Evolutionary conservation across 1,140 invertebrate species (phyloP).

Genomic region (Frieseomelitta varia): DNA sequence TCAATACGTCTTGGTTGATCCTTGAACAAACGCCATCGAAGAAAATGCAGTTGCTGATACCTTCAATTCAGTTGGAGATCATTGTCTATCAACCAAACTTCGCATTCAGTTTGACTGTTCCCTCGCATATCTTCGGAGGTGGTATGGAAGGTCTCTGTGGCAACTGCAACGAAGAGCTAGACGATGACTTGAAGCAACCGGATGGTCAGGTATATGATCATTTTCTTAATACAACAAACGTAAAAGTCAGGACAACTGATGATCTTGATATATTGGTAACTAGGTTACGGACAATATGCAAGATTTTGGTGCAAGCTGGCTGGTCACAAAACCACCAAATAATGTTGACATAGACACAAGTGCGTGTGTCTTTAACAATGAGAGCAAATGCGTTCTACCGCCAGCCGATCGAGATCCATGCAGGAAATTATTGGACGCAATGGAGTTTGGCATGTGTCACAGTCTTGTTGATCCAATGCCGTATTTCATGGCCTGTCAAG

Average conservation of each 20-base stretch:
- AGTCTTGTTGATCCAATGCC: conserved; percentile 86
- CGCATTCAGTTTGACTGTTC: conserved; percentile 85
- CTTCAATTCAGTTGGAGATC: conserved; percentile 78
- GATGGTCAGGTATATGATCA: conserved; percentile 77
- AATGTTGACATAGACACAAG: conserved; percentile 57
- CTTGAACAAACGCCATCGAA: conserved; percentile 73
- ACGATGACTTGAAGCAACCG: conserved; percentile 85
- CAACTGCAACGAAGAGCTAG: conserved; percentile 87
- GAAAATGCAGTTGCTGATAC: conserved; percentile 79
- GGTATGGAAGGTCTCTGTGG: conserved; percentile 91
- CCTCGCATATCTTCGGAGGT: conserved; percentile 88
- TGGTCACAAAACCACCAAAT: conserved; percentile 79
- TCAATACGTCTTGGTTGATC: conserved; percentile 76
- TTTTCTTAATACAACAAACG: background rate
- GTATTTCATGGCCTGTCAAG: conserved; percentile 87
- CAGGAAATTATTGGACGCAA: conserved; percentile 84
- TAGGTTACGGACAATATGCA: conserved; percentile 70
- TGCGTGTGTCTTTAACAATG: conserved; percentile 65
- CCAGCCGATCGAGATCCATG: conserved; percentile 85
- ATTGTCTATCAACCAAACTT: conserved; percentile 77
- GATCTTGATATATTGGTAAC: background rate
- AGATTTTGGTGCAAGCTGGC: conserved; percentile 86
- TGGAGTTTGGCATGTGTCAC: conserved; percentile 88
- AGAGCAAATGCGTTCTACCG: conserved; percentile 79
- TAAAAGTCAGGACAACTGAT: too few relatives aligned